Evolutionary conservation across 2,797 vertebrate genomes (phyloP).

Genomic region (Cynodonichthys magdalenae): DNA sequence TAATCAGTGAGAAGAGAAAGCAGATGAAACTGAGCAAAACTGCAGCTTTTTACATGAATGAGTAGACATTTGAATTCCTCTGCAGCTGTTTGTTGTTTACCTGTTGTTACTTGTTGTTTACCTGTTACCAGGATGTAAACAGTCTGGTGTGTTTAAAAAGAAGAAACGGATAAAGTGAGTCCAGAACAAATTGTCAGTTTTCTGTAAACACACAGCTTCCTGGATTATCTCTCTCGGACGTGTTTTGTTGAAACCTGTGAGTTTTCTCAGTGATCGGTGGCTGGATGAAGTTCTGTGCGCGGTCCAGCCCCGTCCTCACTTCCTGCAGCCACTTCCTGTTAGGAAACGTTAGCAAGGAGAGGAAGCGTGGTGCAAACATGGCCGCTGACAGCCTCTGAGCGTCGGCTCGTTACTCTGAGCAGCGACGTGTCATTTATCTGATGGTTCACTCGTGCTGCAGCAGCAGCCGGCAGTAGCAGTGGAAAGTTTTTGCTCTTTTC

Average conservation of each 20-base stretch:
- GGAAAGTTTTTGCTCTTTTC: not conserved
- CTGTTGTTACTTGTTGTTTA: too few species aligned
- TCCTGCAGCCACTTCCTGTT: slow-evolving; percentile 20
- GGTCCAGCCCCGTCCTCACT: slow-evolving; percentile 1
- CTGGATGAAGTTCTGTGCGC: not conserved
- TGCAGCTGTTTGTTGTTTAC: too few species aligned
- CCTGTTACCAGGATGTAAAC: too few species aligned
- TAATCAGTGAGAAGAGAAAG: too few species aligned
- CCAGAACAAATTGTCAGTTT: not conserved
- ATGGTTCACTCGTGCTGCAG: too few species aligned
- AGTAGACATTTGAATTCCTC: too few species aligned
- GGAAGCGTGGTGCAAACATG: slow-evolving; percentile 7
- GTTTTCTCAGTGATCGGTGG: not conserved
- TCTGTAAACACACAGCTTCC: not conserved
- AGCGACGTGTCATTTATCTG: not conserved
- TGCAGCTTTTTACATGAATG: too few species aligned
- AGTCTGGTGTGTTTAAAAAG: not conserved
- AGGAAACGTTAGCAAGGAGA: slow-evolving; percentile 24
- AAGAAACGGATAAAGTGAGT: not conserved
- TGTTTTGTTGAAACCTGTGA: too few species aligned
- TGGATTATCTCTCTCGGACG: not conserved
- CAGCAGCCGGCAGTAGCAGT: too few species aligned
- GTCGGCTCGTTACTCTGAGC: not conserved
- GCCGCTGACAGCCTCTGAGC: not conserved
- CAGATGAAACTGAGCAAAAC: too few species aligned